Percentiles rank a stretch among this genome's conserved stretches.
These are phyloP conservation scores for Notamacropus eugenii DNA, from an alignment of 2,797 vertebrate species.

Conservation along the genomic window DNA sequence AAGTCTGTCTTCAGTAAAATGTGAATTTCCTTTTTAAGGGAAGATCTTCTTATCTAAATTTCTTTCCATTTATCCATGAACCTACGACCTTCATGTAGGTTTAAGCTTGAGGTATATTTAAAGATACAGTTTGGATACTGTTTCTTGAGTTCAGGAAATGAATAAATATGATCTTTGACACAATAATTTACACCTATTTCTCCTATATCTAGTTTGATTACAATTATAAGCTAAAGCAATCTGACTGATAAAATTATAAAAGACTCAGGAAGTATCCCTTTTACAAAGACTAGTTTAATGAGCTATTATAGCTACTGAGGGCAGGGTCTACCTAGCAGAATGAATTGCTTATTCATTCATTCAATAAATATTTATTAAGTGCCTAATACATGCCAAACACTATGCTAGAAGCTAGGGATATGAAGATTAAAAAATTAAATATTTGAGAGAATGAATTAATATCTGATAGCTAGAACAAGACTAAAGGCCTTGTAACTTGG, in stretches of 20 bases:
- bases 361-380: neutral
- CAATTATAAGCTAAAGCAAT: neutral
- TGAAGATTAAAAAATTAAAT: neutral
- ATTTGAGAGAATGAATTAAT: neutral
- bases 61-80: neutral
- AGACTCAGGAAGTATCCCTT: neutral
- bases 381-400: neutral
- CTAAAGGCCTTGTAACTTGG: neutral
- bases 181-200: neutral
- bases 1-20: neutral
- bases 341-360: neutral
- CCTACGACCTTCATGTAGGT: neutral
- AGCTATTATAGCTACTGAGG: neutral
- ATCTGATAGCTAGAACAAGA: neutral
- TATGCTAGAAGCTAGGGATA: neutral
- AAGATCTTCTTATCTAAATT: neutral
- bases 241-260: neutral
- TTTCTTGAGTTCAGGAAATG: neutral
- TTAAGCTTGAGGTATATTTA: neutral
- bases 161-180: neutral
- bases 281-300: neutral
- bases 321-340: neutral
- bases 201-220: neutral
- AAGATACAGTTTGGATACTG: neutral
- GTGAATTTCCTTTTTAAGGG: neutral